Evolutionary conservation across 2,113 vertebrate genomes (phyloP).

Genomic region (Bufo bufo): DNA sequence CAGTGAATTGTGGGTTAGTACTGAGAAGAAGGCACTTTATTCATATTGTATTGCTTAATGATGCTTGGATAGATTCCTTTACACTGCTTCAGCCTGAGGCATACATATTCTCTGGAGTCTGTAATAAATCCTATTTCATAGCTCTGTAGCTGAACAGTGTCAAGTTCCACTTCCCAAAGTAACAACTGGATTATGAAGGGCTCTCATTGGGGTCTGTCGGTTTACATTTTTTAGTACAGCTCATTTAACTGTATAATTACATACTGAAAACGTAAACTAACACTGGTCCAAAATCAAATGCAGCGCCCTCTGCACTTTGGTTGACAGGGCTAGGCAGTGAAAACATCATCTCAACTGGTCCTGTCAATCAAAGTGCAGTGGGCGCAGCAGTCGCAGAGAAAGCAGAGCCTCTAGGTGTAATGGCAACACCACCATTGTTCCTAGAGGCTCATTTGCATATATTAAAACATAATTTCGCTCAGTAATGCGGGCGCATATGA

Average conservation of each 20-base stretch:
- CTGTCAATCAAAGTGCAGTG: too few relatives aligned
- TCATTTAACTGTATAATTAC: not conserved
- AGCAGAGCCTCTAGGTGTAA: too few relatives aligned
- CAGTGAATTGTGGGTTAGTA: slow-evolving; percentile 16
- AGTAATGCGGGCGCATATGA: too few relatives aligned
- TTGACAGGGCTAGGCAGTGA: too few relatives aligned
- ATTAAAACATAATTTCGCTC: too few relatives aligned
- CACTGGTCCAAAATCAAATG: not conserved
- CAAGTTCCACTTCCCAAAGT: slow-evolving; percentile 16
- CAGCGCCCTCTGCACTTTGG: too few relatives aligned
- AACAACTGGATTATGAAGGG: slow-evolving; percentile 4
- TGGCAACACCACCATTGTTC: too few relatives aligned
- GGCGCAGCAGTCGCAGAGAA: too few relatives aligned
- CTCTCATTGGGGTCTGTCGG: not conserved
- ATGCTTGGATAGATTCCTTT: slow-evolving; percentile 41
- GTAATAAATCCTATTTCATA: slow-evolving; percentile 48
- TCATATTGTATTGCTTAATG: slow-evolving; percentile 45
- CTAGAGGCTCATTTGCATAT: too few relatives aligned
- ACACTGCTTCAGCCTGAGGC: slow-evolving; percentile 32
- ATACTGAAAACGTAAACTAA: not conserved
- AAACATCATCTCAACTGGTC: too few relatives aligned
- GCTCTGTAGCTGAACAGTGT: slow-evolving; percentile 33
- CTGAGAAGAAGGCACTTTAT: slow-evolving; percentile 14
- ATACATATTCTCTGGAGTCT: slow-evolving; percentile 41
- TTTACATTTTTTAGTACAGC: not conserved